phyloP scores from a whole-genome alignment of 1,140 invertebrate genomes.

The Mercenaria mercenaria region DNA sequence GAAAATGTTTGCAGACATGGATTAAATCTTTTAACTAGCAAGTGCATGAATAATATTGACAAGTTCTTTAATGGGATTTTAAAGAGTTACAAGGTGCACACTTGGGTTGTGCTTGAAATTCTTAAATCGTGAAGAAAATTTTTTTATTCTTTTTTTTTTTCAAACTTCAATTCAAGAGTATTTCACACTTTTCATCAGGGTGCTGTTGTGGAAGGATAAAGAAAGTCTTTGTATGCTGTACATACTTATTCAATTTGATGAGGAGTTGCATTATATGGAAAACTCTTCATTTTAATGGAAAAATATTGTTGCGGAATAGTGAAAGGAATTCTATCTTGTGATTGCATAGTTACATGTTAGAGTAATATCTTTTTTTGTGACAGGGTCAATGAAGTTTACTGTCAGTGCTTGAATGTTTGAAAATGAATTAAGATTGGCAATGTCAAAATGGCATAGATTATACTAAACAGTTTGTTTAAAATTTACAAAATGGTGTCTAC shows the following conservation, averaged over 20 bases:
- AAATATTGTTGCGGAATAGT: neutral
- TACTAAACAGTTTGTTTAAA: no score
- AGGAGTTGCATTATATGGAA: neutral
- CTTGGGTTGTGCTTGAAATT: slow-evolving; percentile 10
- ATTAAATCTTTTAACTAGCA: slow-evolving; percentile 40
- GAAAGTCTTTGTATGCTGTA: neutral
- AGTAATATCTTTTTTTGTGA: neutral
- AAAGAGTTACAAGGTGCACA: slow-evolving; percentile 28
- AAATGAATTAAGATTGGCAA: neutral
- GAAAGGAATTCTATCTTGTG: neutral
- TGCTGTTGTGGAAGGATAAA: neutral
- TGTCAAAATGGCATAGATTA: no score
- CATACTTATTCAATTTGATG: neutral
- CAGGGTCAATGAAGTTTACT: neutral
- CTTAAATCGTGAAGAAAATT: slow-evolving; percentile 1
- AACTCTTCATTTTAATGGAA: slow-evolving; percentile 1
- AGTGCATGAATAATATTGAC: slow-evolving; percentile 38
- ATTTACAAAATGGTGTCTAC: neutral
- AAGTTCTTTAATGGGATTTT: neutral
- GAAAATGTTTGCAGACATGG: slow-evolving; percentile 35
- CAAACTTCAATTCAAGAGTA: neutral
- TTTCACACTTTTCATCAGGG: neutral
- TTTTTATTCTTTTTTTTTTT: neutral
- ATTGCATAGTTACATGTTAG: neutral
- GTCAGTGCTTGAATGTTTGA: neutral